Evolutionary conservation across 1,140 invertebrate species (phyloP), one percentile per base, ranked within the genome.

Genomic region (Meloidogyne hapla): DNA sequence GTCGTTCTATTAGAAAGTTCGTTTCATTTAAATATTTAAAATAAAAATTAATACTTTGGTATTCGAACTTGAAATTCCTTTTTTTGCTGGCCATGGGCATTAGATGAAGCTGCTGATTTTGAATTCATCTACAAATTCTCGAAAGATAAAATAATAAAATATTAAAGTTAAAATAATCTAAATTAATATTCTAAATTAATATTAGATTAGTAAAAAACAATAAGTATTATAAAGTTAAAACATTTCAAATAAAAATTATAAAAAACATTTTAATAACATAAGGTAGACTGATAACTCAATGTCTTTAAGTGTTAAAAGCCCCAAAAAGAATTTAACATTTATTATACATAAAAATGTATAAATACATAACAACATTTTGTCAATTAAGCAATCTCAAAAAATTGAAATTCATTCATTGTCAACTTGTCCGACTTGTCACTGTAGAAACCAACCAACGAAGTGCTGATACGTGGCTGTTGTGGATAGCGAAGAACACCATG

Each of bases 11-110:
- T 9, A 25, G 10, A 21, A 74, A 26, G 4, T 4, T 6, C 12
- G 23, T 64, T 28, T 23, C 4, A 18, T 28, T 25, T n/a, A 12
- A 48, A 79, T 28, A 26, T 74, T 25, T 15, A 80, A 62, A 68
- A 77, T 9, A 42, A 40, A 62, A 81, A 71, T 77, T 68, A n/a
- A n/a, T n/a, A 81, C 79, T 68, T 73, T 18, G 79, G 75, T 26
- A 81, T 66, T 25, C 40, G 33, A 23, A 81, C 80, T 26, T 62
- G 38, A 40, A 78, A 81, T 63, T 81, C 79, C 28, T 65, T 61
- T 21, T 73, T 73, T 45, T 45, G 69, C 64, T 73, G 71, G 15
- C 64, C 38, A 15, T 25, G 25, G 12, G 12, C 42, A 33, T 73
- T 73, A n/a, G 48, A 56, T 2, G 48, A 56, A 5, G 18, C n/a